Evolutionary conservation across 2,888 invertebrate species (phyloP).

Genomic region (Punctoribates punctum): DNA sequence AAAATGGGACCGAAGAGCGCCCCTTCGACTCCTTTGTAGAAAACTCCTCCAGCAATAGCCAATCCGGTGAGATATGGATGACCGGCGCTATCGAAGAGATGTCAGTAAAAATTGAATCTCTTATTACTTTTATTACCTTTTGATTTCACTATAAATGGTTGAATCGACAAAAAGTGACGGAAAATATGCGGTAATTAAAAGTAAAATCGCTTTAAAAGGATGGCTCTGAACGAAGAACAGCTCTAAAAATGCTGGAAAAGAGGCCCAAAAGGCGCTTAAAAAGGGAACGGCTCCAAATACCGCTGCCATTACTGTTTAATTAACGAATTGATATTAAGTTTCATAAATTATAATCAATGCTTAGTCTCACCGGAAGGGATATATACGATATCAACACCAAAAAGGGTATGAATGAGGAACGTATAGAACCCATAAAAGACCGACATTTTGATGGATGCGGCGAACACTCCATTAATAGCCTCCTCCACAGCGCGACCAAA

Average conservation of each 20-base stretch:
- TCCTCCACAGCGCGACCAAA: conserved; percentile 78
- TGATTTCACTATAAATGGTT: conserved; percentile 93
- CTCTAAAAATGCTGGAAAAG: conserved; percentile 87
- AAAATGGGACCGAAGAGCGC: conserved; percentile 94
- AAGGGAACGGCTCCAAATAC: conserved; percentile 93
- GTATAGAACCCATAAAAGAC: conserved; percentile 97
- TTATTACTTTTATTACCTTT: conserved; percentile 66
- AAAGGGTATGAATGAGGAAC: conserved; percentile 92
- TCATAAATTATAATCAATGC: conserved; percentile 43
- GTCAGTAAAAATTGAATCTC: conserved; percentile 49
- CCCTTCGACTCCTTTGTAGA: conserved; percentile 93
- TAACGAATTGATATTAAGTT: no score
- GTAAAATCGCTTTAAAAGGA: conserved; percentile 71
- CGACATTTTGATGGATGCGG: conserved; percentile 94
- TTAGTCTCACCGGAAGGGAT: conserved; percentile 71
- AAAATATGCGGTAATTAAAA: conserved; percentile 78
- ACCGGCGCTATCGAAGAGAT: conserved; percentile 65
- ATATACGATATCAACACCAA: conserved; percentile 82
- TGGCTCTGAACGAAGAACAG: conserved; percentile 83
- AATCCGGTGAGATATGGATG: conserved; percentile 96
- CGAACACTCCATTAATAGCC: conserved; percentile 88
- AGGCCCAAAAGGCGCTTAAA: conserved; percentile 91
- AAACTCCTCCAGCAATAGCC: conserved; percentile 95
- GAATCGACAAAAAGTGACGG: conserved; percentile 90
- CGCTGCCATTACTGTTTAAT: conserved; percentile 70